Base-by-base conservation (phyloP, 2,797 vertebrate genomes). In the Spinus olivaceus region DNA sequence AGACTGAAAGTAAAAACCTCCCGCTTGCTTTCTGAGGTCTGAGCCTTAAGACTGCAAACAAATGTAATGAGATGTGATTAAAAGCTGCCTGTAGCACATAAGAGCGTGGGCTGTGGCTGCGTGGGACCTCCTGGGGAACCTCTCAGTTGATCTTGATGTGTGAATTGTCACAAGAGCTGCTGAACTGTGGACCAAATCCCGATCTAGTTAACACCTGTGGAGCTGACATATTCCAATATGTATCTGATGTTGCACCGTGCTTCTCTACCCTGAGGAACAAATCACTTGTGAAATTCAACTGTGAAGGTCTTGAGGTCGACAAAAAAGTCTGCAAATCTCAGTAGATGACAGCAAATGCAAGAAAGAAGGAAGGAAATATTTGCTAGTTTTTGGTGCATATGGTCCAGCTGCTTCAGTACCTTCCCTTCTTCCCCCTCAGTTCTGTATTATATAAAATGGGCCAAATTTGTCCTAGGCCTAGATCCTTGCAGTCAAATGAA, bases 231-330 rank as follows among this genome's bases (percentile, higher is more conserved):
- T 94, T 92, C 73, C 33, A 39, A 1, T 81, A 44, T 14, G 80
- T 86, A 57, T 89, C 80, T 79, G 84, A 50, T 89, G 47, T 47
- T 89, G 35, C 10, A 6, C 66, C 32, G 60, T 63, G 70, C 24
- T 60, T 81, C 56, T 90, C 50, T 83, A 91, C 66, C 66, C 82
- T 9, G 60, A 90, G 94, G 80, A 95, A 28, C 60, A 86, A 96
- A 94, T 91, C 59, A 16, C 82, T 92, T 95, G 82, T 92, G 82
- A 93, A 79, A 93, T 92, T 87, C 88, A 81, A 25, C 72, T 90
- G 76, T 65, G 86, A 88, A 94, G 77, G 59, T 81, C 72, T 78
- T 83, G 35, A 83, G 70, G 82, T 92, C 11, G 14, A 49, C 81
- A 56, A 51, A 51, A 22, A 69, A 82, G 46, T 53, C 84, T 83